Percentiles rank a stretch among this genome's conserved stretches.
These are phyloP conservation scores for Malacoraja senta DNA, from an alignment of 2,797 vertebrate genomes.

Conservation along the genomic window DNA sequence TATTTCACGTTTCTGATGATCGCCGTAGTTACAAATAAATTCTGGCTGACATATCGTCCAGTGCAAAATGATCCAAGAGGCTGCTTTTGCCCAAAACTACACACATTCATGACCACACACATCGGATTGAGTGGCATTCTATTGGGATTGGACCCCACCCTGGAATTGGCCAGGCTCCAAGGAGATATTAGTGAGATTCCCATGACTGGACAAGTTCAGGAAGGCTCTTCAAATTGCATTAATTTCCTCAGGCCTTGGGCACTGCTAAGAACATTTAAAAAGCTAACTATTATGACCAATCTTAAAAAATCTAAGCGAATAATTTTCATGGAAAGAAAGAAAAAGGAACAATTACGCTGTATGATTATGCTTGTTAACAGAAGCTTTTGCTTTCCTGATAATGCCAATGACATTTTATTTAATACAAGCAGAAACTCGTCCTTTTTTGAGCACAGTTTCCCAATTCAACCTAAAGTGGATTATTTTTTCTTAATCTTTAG, in stretches of 20 bases:
- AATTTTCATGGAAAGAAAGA: background rate
- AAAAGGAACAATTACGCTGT: background rate
- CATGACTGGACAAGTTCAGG: too few species aligned
- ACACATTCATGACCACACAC: too few species aligned
- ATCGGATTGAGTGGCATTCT: too few species aligned
- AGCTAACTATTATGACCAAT: background rate
- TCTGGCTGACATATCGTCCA: too few species aligned
- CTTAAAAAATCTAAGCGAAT: background rate
- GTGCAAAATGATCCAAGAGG: too few species aligned
- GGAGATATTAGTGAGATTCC: too few species aligned
- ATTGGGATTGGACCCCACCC: too few species aligned
- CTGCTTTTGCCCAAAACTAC: too few species aligned
- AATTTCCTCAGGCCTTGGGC: too few species aligned
- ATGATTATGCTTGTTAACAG: background rate
- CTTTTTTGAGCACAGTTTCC: background rate
- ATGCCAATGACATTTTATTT: background rate
- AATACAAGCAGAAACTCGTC: background rate
- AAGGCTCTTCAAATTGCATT: too few species aligned
- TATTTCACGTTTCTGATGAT: background rate
- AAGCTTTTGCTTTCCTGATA: background rate
- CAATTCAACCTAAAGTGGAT: background rate
- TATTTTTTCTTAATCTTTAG: background rate
- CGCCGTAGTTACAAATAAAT: background rate
- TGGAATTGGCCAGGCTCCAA: too few species aligned
- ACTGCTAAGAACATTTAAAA: too few species aligned